Evolutionary conservation across 2,888 invertebrate species (phyloP).

Genomic region (Troides oblongomaculatus): DNA sequence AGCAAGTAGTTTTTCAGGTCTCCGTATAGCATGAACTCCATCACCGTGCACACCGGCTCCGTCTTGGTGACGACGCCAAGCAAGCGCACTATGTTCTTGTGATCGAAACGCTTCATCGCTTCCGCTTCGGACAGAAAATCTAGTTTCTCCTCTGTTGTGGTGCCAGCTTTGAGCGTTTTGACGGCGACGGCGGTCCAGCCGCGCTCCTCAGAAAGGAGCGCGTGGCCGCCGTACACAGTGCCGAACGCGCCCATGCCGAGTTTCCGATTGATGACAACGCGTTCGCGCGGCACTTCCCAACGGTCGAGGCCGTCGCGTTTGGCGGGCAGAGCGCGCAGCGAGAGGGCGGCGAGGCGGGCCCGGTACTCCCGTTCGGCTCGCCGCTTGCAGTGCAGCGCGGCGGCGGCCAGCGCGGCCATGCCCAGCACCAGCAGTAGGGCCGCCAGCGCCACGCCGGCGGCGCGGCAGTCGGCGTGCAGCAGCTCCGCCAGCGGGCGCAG

Average conservation of each 20-base stretch:
- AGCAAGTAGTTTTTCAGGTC: slow-evolving; percentile 94
- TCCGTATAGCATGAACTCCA: slow-evolving; percentile 97
- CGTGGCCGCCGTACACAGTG: slow-evolving; percentile 94
- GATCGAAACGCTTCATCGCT: slow-evolving; percentile 95
- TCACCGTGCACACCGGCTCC: slow-evolving; percentile 93
- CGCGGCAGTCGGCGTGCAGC: slow-evolving; percentile 86
- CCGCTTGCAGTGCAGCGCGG: slow-evolving; percentile 52
- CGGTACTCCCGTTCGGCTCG: slow-evolving; percentile 59
- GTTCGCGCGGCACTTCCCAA: slow-evolving; percentile 92
- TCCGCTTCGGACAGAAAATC: slow-evolving; percentile 96
- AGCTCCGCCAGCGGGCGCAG: slow-evolving; percentile 84
- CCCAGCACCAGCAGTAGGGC: slow-evolving; percentile 47
- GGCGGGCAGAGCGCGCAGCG: slow-evolving; percentile 55
- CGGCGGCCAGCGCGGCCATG: slow-evolving; percentile 47
- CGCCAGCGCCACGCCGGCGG: slow-evolving; percentile 79
- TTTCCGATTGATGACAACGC: slow-evolving; percentile 91
- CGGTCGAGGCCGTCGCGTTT: slow-evolving; percentile 82
- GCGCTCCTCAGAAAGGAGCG: slow-evolving; percentile 78
- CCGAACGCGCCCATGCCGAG: slow-evolving; percentile 96
- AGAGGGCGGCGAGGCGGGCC: slow-evolving; percentile 55
- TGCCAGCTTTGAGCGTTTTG: slow-evolving; percentile 92
- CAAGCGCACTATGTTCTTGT: slow-evolving; percentile 91
- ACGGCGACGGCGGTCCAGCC: slow-evolving; percentile 93
- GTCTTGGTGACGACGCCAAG: slow-evolving; percentile 92
- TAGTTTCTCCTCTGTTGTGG: slow-evolving; percentile 90